phyloP scores from a whole-genome alignment of 2,113 vertebrate genomes.

The Brachyhypopomus gauderio region DNA sequence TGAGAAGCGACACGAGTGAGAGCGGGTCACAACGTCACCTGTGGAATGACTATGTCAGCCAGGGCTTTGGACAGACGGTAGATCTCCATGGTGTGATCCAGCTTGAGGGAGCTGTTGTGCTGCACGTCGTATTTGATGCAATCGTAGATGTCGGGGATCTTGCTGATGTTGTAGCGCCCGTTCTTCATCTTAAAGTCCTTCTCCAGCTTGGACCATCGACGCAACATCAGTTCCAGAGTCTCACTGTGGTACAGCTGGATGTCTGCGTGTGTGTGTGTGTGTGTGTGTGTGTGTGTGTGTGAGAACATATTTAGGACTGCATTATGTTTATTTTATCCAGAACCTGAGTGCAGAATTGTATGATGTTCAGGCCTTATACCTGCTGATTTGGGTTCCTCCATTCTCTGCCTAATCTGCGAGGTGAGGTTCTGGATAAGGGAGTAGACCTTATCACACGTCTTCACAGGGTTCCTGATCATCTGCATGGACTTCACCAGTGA shows the following conservation, averaged over 20 bases:
- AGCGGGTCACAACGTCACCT: slow-evolving; percentile 68
- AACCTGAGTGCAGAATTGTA: not conserved
- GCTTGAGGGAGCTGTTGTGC: slow-evolving; percentile 85
- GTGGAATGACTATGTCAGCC: slow-evolving; percentile 90
- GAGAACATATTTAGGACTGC: not conserved
- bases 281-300: not conserved
- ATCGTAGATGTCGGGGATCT: slow-evolving; percentile 90
- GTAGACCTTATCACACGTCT: slow-evolving; percentile 89
- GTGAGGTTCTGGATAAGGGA: slow-evolving; percentile 87
- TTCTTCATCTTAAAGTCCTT: slow-evolving; percentile 92
- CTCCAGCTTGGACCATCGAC: slow-evolving; percentile 87
- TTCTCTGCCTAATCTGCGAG: slow-evolving; percentile 85
- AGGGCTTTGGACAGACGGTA: slow-evolving; percentile 88
- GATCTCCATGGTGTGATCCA: slow-evolving; percentile 87
- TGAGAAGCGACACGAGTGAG: not conserved
- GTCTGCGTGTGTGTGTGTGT: slow-evolving; percentile 66
- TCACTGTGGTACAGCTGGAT: slow-evolving; percentile 91
- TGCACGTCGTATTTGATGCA: slow-evolving; percentile 92
- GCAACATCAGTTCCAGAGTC: slow-evolving; percentile 87
- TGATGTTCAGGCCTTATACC: slow-evolving; percentile 65
- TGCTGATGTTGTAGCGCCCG: slow-evolving; percentile 88
- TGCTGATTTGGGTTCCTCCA: slow-evolving; percentile 87
- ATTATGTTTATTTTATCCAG: not conserved
- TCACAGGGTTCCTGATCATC: slow-evolving; percentile 87
- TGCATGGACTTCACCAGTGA: slow-evolving; percentile 90